Percentiles rank a stretch among this genome's conserved stretches.
Conservation (phyloP, 2,113 vertebrate species). For the Eurystomus gularis region DNA sequence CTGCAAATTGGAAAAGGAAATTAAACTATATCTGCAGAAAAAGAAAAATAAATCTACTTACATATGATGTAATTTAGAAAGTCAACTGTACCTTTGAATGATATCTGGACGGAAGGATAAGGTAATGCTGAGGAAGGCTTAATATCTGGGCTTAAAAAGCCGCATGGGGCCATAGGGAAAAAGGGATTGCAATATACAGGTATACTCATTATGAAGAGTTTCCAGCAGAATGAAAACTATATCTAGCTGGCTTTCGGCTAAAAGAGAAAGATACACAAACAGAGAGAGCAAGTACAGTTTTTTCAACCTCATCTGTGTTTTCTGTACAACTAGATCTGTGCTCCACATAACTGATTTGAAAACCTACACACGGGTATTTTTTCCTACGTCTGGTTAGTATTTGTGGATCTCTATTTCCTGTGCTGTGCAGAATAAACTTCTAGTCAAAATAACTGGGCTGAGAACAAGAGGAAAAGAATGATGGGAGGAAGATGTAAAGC, state of each 20-base stretch:
- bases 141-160: constrained; percentile 45
- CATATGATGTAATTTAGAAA: constrained; percentile 52
- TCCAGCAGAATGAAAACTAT: neutral
- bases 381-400: neutral
- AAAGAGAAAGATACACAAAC: neutral
- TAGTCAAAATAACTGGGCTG: neutral
- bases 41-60: constrained; percentile 52
- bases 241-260: neutral
- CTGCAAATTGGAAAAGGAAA: constrained; percentile 60
- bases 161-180: neutral
- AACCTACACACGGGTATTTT: neutral
- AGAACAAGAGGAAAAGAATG: neutral
- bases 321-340: neutral
- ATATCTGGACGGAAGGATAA: constrained; percentile 20
- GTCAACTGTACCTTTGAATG: constrained; percentile 41
- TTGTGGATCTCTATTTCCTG: neutral
- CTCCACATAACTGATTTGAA: neutral
- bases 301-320: neutral
- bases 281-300: neutral
- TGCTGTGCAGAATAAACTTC: neutral
- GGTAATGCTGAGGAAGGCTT: constrained; percentile 40
- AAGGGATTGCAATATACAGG: neutral
- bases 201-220: neutral
- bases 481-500: neutral
- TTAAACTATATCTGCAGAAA: constrained; percentile 50